Evolutionary conservation across 2,113 vertebrate species (phyloP).

Genomic region (Cairina moschata): DNA sequence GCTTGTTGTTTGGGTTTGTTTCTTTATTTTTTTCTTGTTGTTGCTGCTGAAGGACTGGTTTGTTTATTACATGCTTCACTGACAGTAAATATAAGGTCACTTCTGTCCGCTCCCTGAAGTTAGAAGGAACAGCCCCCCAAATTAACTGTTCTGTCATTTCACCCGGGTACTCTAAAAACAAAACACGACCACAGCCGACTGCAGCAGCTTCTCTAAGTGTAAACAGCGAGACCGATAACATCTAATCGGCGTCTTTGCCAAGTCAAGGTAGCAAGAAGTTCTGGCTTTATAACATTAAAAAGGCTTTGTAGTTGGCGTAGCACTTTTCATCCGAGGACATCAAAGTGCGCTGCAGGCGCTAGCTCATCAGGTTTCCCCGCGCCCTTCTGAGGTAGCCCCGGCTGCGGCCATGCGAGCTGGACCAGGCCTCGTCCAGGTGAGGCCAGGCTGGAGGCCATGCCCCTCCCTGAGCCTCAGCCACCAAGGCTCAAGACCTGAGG

Average conservation of each 20-base stretch:
- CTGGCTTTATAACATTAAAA: constrained; percentile 71
- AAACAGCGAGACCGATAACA: constrained; percentile 64
- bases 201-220: constrained; percentile 54
- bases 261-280: constrained; percentile 65
- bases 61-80: not conserved
- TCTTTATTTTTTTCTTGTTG: not conserved
- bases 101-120: not conserved
- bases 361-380: constrained; percentile 60
- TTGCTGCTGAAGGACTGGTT: not conserved
- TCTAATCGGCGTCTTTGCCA: constrained; percentile 64
- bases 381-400: constrained; percentile 26
- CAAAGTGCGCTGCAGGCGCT: constrained; percentile 72
- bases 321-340: constrained; percentile 72
- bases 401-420: not conserved
- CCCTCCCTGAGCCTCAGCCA: not conserved
- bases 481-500: too few relatives aligned
- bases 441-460: not conserved
- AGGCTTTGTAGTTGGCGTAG: constrained; percentile 69
- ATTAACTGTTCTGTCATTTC: constrained; percentile 10
- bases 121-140: not conserved
- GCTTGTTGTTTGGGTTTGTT: not conserved
- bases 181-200: constrained; percentile 18
- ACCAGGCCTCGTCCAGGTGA: not conserved
- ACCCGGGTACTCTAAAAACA: not conserved
- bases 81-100: not conserved